Evolutionary conservation across 1,140 invertebrate species (phyloP).

Genomic region (Ceratosolen fusciceps): DNA sequence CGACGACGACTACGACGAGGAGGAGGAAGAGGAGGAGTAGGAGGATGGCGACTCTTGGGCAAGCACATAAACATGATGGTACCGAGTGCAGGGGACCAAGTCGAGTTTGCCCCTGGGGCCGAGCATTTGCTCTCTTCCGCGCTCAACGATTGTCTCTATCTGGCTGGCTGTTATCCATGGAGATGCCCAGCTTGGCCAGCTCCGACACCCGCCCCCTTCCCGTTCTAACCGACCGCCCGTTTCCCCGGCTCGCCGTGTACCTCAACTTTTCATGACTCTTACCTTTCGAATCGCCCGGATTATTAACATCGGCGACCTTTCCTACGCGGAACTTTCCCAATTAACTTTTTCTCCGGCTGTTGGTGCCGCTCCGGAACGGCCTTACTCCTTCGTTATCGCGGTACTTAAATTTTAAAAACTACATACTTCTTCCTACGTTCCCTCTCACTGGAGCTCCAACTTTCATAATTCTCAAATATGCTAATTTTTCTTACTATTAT

Average conservation of each 20-base stretch:
- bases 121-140: conserved; percentile 13
- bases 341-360: neutral
- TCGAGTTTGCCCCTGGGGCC: conserved; percentile 24
- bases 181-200: neutral
- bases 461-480: too few relatives aligned
- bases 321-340: neutral
- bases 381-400: neutral
- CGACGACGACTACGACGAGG: too few relatives aligned
- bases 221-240: too few relatives aligned
- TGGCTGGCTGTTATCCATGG: neutral
- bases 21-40: too few relatives aligned
- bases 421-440: neutral
- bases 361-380: neutral
- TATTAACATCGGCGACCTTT: neutral
- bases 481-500: too few relatives aligned
- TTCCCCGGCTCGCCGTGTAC: too few relatives aligned
- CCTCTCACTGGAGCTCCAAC: neutral
- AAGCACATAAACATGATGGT: neutral
- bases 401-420: neutral
- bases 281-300: conserved; percentile 10
- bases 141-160: conserved; percentile 25
- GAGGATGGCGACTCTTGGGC: neutral
- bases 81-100: neutral
- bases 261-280: conserved; percentile 14
- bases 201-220: too few relatives aligned